Evolutionary conservation across 2,888 invertebrate genomes (phyloP), one percentile per base, ranked within the genome.

Genomic region (Andrena praecox): DNA sequence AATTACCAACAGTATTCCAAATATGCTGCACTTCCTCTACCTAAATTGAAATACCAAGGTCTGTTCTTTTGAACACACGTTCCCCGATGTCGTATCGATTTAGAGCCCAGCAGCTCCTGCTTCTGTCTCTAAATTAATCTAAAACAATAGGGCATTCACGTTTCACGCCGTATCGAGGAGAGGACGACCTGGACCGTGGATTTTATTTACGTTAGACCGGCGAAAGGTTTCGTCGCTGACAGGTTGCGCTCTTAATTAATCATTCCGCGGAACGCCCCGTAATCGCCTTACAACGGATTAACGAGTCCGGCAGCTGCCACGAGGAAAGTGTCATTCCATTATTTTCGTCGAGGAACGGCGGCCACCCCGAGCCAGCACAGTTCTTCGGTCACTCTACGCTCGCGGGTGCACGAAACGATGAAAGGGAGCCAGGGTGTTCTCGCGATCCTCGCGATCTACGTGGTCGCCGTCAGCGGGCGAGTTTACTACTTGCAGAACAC

Each of bases 201-300:
- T 67, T 75, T 20, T n/a, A 27, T 84, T 62, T 33, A 20, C 33
- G 27, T 20, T 76, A 56, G 8, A 54, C 27, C 63, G 33, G 60
- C 10, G 62, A 78, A 54, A 70, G 68, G 66, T 68, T 83, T 77
- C 33, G 35, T 29, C 66, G 62, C 60, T 71, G 48, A 68, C 74
- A 69, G 68, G 64, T 74, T 80, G 69, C 52, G 33, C 27, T 72
- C 70, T 84, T 84, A 82, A 87, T 87, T 87, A 87, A 82, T 82
- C 77, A 79, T 71, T 80, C 73, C 60, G 27, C 64, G 63, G 77
- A 67, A 78, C 85, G 69, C 76, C 72, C 67, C 66, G 66, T 90
- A 91, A 91, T 90, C 91, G 88, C 82, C 91, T 91, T 91, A 91
- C 71, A 52, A 76, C 31, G 87, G 90, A 91, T 91, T 89, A 89